These are phyloP conservation scores for Fragum whitleyi DNA, from an alignment of 2,888 invertebrate genomes.

Conservation along the genomic window DNA sequence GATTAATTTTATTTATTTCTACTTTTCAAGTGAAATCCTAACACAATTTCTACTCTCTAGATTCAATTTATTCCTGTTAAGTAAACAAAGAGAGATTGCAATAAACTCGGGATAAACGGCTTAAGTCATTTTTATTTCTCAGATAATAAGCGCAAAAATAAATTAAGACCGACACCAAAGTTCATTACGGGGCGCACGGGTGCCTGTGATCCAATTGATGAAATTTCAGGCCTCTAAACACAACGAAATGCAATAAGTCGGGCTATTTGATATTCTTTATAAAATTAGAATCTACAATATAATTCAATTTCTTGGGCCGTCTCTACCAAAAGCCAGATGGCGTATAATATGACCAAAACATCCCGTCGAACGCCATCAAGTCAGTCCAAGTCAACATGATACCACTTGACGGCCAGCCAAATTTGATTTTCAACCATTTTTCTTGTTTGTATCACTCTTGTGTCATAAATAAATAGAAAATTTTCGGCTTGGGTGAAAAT, in stretches of 20 bases:
- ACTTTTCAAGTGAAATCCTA: constrained; percentile 56
- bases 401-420: constrained; percentile 67
- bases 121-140: constrained; percentile 44
- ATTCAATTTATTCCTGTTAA: constrained; percentile 59
- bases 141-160: constrained; percentile 53
- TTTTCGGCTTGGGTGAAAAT: constrained; percentile 79
- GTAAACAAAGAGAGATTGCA: constrained; percentile 50
- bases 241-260: constrained; percentile 70
- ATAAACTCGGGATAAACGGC: constrained; percentile 37
- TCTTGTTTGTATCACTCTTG: constrained; percentile 79
- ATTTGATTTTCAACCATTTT: constrained; percentile 78
- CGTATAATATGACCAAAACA: constrained; percentile 60
- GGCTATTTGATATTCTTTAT: constrained; percentile 76
- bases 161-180: constrained; percentile 61
- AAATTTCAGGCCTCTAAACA: constrained; percentile 67
- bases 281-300: constrained; percentile 73
- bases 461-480: constrained; percentile 80
- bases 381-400: constrained; percentile 61
- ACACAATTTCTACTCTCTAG: constrained; percentile 46
- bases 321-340: constrained; percentile 63
- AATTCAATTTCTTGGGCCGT: constrained; percentile 58
- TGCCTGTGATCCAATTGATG: constrained; percentile 56
- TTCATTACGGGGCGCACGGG: constrained; percentile 60
- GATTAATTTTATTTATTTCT: constrained; percentile 58
- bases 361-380: constrained; percentile 43